Evolutionary conservation across 64 coral and sea anemone species (phyloP).

Genomic region (Stylophora pistillata): DNA sequence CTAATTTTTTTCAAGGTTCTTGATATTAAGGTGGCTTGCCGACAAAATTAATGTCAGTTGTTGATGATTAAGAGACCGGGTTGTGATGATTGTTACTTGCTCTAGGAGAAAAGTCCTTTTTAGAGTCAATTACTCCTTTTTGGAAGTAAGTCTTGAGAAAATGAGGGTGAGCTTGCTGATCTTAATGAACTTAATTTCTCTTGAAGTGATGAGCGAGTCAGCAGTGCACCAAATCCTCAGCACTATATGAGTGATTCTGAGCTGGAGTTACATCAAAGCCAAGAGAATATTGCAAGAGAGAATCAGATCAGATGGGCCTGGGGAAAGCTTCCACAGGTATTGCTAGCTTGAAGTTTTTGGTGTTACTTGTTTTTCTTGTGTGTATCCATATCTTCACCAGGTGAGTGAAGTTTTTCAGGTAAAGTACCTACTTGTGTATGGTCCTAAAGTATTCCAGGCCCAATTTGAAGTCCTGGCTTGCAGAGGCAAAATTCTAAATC

Average conservation of each 20-base stretch:
- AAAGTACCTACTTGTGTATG: too few relatives aligned
- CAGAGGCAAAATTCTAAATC: too few relatives aligned
- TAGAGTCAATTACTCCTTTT: background rate
- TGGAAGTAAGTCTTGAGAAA: background rate
- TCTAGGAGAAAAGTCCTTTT: background rate
- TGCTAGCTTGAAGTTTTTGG: background rate
- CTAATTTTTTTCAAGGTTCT: too few relatives aligned
- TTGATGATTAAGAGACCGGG: too few relatives aligned
- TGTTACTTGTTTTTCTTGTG: background rate
- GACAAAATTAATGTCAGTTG: too few relatives aligned
- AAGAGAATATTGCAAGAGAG: constrained; percentile 74
- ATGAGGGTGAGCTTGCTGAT: background rate
- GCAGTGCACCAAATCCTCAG: constrained; percentile 55
- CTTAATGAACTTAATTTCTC: background rate
- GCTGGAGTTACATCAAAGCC: constrained; percentile 71
- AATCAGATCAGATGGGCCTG: constrained; percentile 88
- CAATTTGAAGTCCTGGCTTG: too few relatives aligned
- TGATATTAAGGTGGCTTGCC: too few relatives aligned
- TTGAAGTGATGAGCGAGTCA: constrained; percentile 16
- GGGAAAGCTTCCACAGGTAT: constrained; percentile 96
- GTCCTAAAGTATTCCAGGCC: too few relatives aligned
- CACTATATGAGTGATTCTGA: constrained; percentile 92
- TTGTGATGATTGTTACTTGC: too few relatives aligned
- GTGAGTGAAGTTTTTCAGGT: too few relatives aligned
- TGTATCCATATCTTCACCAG: too few relatives aligned